Evolutionary conservation across 2,888 invertebrate genomes (phyloP).

Genomic region (Beris chalybata): DNA sequence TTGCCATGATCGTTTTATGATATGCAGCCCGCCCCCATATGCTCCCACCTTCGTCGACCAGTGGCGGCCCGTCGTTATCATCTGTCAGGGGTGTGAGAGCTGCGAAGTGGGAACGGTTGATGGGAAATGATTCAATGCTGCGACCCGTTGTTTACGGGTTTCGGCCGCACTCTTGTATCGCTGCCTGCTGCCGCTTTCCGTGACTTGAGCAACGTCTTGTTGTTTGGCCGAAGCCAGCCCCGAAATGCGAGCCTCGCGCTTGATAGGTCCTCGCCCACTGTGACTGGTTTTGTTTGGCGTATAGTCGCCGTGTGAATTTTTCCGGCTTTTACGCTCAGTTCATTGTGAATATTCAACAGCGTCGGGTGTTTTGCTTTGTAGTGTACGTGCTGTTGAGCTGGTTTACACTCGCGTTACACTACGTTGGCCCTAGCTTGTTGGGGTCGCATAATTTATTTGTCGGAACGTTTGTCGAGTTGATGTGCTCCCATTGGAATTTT

Average conservation of each 20-base stretch:
- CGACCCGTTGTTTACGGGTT: constrained; percentile 21
- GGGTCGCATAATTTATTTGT: too few relatives aligned
- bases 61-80: not conserved
- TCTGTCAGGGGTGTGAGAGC: not conserved
- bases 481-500: constrained; percentile 3
- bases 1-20: constrained; percentile 28
- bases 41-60: too few relatives aligned
- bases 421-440: not conserved
- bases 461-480: not conserved
- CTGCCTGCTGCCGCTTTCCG: too few relatives aligned
- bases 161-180: too few relatives aligned
- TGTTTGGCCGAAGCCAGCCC: too few relatives aligned
- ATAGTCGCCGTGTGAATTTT: constrained; percentile 5
- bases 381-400: constrained; percentile 17
- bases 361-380: constrained; percentile 32
- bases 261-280: too few relatives aligned
- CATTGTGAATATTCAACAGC: constrained; percentile 40
- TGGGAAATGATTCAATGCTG: constrained; percentile 26
- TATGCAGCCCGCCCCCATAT: constrained; percentile 8
- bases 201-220: too few relatives aligned
- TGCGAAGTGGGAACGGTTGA: not conserved
- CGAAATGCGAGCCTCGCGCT: too few relatives aligned
- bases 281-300: too few relatives aligned
- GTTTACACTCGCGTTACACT: constrained; percentile 15
- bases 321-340: constrained; percentile 37